Evolutionary conservation across 2,797 vertebrate genomes (phyloP).

Genomic region (Gallirallus australis): DNA sequence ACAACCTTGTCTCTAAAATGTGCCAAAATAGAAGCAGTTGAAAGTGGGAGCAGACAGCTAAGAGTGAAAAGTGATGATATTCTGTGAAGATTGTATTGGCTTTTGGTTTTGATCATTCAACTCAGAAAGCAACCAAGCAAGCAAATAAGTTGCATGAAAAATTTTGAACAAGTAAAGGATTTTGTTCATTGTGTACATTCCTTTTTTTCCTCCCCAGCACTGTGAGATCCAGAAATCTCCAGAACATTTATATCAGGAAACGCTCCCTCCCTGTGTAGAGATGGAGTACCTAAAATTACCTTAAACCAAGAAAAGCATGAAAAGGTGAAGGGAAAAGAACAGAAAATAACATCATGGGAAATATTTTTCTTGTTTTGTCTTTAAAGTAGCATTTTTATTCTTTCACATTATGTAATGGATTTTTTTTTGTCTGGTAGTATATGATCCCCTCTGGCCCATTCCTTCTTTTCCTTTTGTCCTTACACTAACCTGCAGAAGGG

Average conservation of each 20-base stretch:
- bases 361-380: not conserved
- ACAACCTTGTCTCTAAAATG: not conserved
- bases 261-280: not conserved
- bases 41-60: not conserved
- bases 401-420: not conserved
- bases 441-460: not conserved
- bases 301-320: not conserved
- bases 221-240: not conserved
- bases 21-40: not conserved
- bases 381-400: not conserved
- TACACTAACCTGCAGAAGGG: not conserved
- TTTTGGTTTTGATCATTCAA: not conserved
- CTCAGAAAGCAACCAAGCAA: not conserved
- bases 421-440: not conserved
- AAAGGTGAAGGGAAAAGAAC: not conserved
- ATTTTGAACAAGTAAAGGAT: not conserved
- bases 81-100: not conserved
- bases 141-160: not conserved
- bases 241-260: not conserved
- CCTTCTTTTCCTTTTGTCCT: not conserved
- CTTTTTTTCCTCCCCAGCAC: not conserved
- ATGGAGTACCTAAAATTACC: not conserved
- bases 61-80: not conserved
- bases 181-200: not conserved
- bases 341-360: not conserved